Percentiles rank a stretch among this genome's conserved stretches.
Evolutionary conservation across 92 coral and sea anemone genomes (phyloP).

Genomic region (Porites rus): DNA sequence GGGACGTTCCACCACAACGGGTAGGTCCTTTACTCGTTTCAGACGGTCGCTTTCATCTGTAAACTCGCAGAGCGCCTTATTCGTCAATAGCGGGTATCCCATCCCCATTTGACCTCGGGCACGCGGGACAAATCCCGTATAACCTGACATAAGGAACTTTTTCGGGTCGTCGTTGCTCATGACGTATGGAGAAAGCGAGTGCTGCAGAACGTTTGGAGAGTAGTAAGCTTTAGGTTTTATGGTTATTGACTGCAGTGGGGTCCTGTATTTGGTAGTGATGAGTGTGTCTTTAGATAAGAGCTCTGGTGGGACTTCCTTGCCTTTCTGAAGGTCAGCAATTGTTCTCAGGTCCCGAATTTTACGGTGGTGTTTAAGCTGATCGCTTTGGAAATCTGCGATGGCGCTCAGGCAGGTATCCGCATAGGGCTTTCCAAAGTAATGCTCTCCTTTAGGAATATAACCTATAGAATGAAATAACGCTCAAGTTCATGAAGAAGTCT

Average conservation of each 20-base stretch:
- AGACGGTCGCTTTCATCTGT: constrained; percentile 84
- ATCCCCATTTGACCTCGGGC: constrained; percentile 89
- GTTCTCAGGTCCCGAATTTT: constrained; percentile 86
- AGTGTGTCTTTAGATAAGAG: constrained; percentile 70
- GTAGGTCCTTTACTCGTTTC: constrained; percentile 72
- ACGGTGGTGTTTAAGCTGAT: constrained; percentile 75
- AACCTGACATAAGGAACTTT: constrained; percentile 96
- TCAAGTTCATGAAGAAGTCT: background rate
- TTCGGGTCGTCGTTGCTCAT: constrained; percentile 90
- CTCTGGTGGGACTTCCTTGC: constrained; percentile 79
- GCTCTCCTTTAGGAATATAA: constrained; percentile 95
- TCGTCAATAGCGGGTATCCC: constrained; percentile 92
- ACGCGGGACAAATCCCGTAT: constrained; percentile 98
- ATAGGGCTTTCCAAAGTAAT: constrained; percentile 91
- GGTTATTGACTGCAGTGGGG: constrained; percentile 80
- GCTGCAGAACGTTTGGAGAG: constrained; percentile 81
- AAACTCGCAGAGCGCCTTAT: constrained; percentile 91
- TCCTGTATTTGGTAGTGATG: constrained; percentile 72
- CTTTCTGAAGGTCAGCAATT: constrained; percentile 82
- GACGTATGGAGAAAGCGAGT: constrained; percentile 90
- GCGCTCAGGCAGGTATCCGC: constrained; percentile 97
- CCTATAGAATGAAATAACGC: constrained; percentile 51
- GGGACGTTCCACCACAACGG: constrained; percentile 86
- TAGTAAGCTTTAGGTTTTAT: constrained; percentile 79
- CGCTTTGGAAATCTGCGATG: constrained; percentile 87